Percentiles rank a stretch among this genome's conserved stretches.
phyloP scores from a whole-genome alignment of 2,797 vertebrate genomes.

The Antennarius maculatus region DNA sequence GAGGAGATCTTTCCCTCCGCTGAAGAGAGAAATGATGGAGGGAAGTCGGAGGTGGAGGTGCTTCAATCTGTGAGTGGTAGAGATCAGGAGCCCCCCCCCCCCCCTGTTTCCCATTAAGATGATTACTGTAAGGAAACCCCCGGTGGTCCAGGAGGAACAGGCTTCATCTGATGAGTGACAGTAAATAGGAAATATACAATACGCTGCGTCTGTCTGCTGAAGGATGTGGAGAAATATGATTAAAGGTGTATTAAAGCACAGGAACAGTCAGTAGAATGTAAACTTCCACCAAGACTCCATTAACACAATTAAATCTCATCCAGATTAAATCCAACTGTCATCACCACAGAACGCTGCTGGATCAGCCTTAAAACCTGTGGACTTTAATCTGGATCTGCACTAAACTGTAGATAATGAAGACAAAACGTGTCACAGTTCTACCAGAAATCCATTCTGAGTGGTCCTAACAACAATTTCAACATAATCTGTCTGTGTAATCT shows the following conservation, averaged over 20 bases:
- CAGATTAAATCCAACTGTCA: too few relatives aligned
- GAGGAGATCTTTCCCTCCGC: conserved; percentile 68
- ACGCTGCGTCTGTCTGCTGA: background rate
- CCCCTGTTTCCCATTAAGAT: conserved; percentile 43
- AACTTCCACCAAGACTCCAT: too few relatives aligned
- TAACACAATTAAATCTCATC: too few relatives aligned
- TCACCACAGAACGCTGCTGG: too few relatives aligned
- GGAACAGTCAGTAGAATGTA: too few relatives aligned
- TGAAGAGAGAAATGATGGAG: conserved; percentile 48
- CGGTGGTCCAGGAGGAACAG: conserved; percentile 35
- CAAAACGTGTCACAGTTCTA: too few relatives aligned
- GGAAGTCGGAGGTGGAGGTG: conserved; percentile 24
- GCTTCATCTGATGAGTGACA: conserved; percentile 14
- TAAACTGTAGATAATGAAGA: too few relatives aligned
- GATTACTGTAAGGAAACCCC: conserved; percentile 33
- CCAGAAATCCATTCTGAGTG: too few relatives aligned
- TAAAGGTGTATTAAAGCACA: background rate
- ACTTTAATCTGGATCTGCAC: too few relatives aligned
- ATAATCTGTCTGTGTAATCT: too few relatives aligned
- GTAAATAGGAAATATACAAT: background rate
- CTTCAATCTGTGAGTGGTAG: conserved; percentile 44
- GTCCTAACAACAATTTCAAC: too few relatives aligned
- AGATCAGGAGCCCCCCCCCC: conserved; percentile 16
- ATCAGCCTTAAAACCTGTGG: too few relatives aligned
- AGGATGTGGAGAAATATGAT: background rate